phyloP scores from a whole-genome alignment of 2,888 invertebrate genomes.

The Scaptomyza parva region DNA sequence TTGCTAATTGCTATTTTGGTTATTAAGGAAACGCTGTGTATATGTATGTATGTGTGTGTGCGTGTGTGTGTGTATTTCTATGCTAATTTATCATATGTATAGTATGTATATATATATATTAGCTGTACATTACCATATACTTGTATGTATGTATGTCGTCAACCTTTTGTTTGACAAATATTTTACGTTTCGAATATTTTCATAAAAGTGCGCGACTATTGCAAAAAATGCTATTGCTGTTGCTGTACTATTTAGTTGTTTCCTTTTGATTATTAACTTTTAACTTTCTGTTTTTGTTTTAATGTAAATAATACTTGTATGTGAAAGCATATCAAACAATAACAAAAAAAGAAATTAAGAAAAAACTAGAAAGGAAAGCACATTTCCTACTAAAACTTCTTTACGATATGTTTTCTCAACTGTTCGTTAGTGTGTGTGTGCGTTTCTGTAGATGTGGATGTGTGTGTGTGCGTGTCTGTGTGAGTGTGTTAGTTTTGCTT shows the following conservation, averaged over 20 bases:
- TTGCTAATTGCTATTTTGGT: slow-evolving; percentile 60
- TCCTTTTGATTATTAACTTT: slow-evolving; percentile 3
- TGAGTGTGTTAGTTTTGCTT: slow-evolving; percentile 19
- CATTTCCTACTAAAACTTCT: slow-evolving; percentile 26
- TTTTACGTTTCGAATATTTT: slow-evolving; percentile 47
- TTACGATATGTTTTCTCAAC: slow-evolving; percentile 48
- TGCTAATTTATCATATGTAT: slow-evolving; percentile 48
- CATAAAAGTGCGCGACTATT: slow-evolving; percentile 52
- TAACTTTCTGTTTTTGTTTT: slow-evolving; percentile 30
- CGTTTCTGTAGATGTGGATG: too few relatives aligned
- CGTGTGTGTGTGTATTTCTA: slow-evolving; percentile 35
- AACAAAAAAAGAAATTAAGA: slow-evolving; percentile 36
- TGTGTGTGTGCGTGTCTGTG: slow-evolving; percentile 25
- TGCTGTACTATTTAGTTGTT: slow-evolving; percentile 25
- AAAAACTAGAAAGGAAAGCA: slow-evolving; percentile 14
- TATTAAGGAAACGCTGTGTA: slow-evolving; percentile 73
- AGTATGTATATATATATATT: slow-evolving; percentile 48
- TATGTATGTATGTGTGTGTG: slow-evolving; percentile 28
- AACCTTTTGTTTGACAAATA: slow-evolving; percentile 52
- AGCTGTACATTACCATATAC: slow-evolving; percentile 73
- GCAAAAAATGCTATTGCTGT: slow-evolving; percentile 17
- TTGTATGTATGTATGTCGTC: slow-evolving; percentile 8
- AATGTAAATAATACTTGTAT: slow-evolving; percentile 71
- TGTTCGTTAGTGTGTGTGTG: slow-evolving; percentile 30
- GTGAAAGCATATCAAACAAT: slow-evolving; percentile 36